Conservation (phyloP, 2,113 vertebrate genomes). For the Lucifuga dentata region DNA sequence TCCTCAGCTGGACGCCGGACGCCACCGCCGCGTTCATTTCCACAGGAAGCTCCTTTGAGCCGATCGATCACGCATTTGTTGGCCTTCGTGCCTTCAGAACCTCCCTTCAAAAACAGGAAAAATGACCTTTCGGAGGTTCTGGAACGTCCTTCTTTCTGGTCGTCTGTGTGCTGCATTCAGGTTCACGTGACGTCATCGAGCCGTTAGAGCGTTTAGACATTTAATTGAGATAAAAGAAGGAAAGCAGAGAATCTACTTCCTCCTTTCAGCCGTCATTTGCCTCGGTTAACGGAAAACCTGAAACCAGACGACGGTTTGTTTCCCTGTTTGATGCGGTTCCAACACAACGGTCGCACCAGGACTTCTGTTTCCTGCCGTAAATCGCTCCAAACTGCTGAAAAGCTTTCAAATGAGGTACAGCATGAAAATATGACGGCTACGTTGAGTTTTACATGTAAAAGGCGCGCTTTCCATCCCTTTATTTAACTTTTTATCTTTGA, state of each 20-base stretch:
- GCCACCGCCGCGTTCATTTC: conserved; percentile 40
- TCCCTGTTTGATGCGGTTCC: too few relatives aligned
- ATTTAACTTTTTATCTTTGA: too few relatives aligned
- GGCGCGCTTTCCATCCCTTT: too few relatives aligned
- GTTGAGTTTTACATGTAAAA: too few relatives aligned
- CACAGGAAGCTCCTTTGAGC: conserved; percentile 53
- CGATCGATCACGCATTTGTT: conserved; percentile 53
- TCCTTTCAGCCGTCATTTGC: not conserved
- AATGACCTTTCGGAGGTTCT: too few relatives aligned
- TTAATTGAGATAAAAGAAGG: conserved; percentile 18
- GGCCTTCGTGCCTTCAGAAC: conserved; percentile 20
- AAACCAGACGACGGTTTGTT: not conserved
- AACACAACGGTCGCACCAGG: too few relatives aligned
- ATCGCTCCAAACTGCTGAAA: too few relatives aligned
- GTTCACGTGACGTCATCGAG: conserved; percentile 13
- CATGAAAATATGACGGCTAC: too few relatives aligned
- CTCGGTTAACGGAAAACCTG: conserved; percentile 4
- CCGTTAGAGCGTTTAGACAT: conserved; percentile 7
- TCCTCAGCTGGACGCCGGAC: conserved; percentile 68
- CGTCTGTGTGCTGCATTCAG: too few relatives aligned
- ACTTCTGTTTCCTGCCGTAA: too few relatives aligned
- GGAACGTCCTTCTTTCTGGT: too few relatives aligned
- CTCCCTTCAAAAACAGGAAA: conserved; percentile 14
- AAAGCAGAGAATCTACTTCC: not conserved
- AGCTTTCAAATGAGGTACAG: too few relatives aligned